A percentile compares a stretch with the other conserved stretches of the same genome.
Evolutionary conservation across 2,888 invertebrate genomes (phyloP).

Genomic region (Ornithoptera alexandrae): DNA sequence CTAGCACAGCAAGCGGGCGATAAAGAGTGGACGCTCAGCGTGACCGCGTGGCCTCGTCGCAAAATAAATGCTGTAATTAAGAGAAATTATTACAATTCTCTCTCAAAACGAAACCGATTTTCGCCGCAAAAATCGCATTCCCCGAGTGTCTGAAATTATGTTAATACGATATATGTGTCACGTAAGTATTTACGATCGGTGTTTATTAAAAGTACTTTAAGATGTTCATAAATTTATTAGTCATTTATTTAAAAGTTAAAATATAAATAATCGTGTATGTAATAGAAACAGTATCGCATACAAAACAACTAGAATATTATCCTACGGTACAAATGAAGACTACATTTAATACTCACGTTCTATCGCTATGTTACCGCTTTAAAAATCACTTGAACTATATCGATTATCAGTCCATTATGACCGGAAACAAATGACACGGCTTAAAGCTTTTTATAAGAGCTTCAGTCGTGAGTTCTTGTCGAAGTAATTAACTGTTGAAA

Average conservation of each 20-base stretch:
- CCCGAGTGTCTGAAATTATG: constrained; percentile 28
- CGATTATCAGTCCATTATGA: constrained; percentile 76
- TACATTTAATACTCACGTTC: neutral
- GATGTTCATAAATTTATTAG: constrained; percentile 7
- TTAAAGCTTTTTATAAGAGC: constrained; percentile 74
- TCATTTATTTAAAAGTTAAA: constrained; percentile 1
- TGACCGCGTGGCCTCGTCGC: constrained; percentile 58
- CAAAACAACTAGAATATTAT: neutral
- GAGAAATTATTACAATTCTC: constrained; percentile 77
- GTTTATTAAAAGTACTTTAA: constrained; percentile 15
- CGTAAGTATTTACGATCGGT: constrained; percentile 20
- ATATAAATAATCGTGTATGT: neutral
- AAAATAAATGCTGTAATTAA: constrained; percentile 76
- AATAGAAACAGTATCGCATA: too few species aligned
- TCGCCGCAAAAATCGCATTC: constrained; percentile 32
- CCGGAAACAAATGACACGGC: constrained; percentile 68
- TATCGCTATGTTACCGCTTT: constrained; percentile 36
- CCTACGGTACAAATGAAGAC: neutral
- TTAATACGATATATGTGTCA: constrained; percentile 28
- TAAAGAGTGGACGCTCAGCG: constrained; percentile 57
- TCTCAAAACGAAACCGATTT: constrained; percentile 71
- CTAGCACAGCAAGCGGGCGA: constrained; percentile 45
- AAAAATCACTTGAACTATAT: constrained; percentile 54
- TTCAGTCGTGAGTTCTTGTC: constrained; percentile 71
- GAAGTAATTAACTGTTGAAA: constrained; percentile 67